Conservation (phyloP, 2,888 invertebrate genomes). For the Euphydryas editha region DNA sequence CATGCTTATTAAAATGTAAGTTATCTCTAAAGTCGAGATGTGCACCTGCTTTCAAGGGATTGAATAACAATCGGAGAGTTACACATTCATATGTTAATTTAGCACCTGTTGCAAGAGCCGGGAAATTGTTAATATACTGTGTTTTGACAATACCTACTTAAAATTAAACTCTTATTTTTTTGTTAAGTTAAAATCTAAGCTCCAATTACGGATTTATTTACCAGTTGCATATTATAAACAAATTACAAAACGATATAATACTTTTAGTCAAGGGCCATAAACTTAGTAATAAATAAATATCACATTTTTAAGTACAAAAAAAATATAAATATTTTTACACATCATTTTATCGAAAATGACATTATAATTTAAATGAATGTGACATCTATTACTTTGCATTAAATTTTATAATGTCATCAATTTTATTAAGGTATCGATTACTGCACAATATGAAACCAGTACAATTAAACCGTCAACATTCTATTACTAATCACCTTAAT, state of each 20-base stretch:
- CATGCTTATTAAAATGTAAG: not conserved
- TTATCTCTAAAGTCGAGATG: conserved; percentile 26
- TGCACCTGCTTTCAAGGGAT: conserved; percentile 35
- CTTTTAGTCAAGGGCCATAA: too few relatives aligned
- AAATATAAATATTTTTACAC: not conserved
- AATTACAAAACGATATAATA: too few relatives aligned
- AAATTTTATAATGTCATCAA: not conserved
- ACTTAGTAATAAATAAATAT: not conserved
- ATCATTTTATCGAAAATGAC: not conserved
- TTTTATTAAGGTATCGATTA: conserved; percentile 11
- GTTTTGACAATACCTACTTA: not conserved
- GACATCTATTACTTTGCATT: not conserved
- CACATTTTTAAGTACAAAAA: not conserved
- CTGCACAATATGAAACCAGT: conserved; percentile 4
- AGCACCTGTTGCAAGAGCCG: conserved; percentile 25
- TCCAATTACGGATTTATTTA: too few relatives aligned
- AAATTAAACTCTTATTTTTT: not conserved
- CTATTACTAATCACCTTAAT: conserved; percentile 25
- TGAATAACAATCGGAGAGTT: conserved; percentile 21
- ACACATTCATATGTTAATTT: conserved; percentile 36
- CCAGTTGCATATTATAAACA: too few relatives aligned
- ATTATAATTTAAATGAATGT: not conserved
- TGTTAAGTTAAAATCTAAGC: too few relatives aligned
- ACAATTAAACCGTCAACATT: conserved; percentile 16
- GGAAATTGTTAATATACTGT: conserved; percentile 12